Percentiles rank a stretch among this genome's conserved stretches.
Evolutionary conservation across 92 coral and sea anemone species (phyloP).

Genomic region (Parazoanthus darwini): DNA sequence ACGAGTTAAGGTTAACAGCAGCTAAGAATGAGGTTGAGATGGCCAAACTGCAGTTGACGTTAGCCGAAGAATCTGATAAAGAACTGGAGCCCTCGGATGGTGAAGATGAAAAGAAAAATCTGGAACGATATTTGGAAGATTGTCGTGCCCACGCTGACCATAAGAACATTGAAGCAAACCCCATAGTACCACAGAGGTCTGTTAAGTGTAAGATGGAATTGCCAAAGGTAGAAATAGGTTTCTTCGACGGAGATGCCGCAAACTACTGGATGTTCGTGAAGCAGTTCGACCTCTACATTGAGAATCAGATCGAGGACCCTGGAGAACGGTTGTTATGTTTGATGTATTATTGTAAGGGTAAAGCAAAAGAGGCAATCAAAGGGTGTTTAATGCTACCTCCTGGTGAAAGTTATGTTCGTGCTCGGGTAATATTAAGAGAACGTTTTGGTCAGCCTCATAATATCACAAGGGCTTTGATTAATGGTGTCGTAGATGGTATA

Average conservation of each 20-base stretch:
- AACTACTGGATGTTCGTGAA: constrained; percentile 55
- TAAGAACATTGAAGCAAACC: too few relatives aligned
- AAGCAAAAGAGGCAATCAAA: too few relatives aligned
- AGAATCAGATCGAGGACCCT: constrained; percentile 18
- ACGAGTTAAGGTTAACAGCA: background rate
- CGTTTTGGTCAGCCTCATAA: constrained; percentile 59
- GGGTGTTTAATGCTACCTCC: constrained; percentile 61
- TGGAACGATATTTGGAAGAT: background rate
- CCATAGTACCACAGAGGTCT: background rate
- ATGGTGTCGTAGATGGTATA: constrained; percentile 45
- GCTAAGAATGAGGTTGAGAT: too few relatives aligned
- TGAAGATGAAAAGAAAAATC: background rate
- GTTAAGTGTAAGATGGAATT: constrained; percentile 35
- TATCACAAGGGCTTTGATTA: constrained; percentile 46
- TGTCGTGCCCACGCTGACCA: background rate
- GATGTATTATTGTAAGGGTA: constrained; percentile 57
- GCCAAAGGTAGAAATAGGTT: constrained; percentile 56
- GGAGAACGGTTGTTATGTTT: constrained; percentile 51
- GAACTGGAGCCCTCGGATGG: too few relatives aligned
- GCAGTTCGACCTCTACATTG: constrained; percentile 56
- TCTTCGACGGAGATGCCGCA: constrained; percentile 59
- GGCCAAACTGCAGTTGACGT: too few relatives aligned
- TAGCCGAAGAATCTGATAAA: too few relatives aligned
- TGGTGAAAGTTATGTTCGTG: constrained; percentile 47
- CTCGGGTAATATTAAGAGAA: constrained; percentile 43